Evolutionary conservation across 2,888 invertebrate species (phyloP), one percentile per base, ranked within the genome.

Genomic region (Athetis lepigone): DNA sequence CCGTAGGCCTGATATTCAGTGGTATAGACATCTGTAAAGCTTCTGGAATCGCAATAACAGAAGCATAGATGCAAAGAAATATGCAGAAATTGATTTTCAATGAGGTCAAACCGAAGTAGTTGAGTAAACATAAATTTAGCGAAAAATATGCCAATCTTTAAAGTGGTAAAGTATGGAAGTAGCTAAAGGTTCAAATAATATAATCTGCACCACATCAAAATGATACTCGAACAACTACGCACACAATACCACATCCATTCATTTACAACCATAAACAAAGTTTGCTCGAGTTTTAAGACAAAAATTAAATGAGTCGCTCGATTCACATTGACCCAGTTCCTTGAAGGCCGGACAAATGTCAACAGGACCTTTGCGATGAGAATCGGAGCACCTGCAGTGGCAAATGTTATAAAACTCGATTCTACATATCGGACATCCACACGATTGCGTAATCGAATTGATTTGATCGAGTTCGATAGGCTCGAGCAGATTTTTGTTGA

Each of bases 311-410:
- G 46, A 51, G 66, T 49, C 57, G 40, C 42, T 62, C 69, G 57
- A 69, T 54, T 85, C 79, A 83, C 91, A 91, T 88, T 93, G 92
- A 92, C 92, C 92, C 75, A 92, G 84, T 88, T 92, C 67, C 52
- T 47, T 67, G 89, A 91, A 93, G 93, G 93, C 83, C 84, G 72
- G 62, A 64, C 86, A 91, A 94, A 94, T 93, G 93, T 90, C 91
- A 93, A 86, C 88, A 89, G 90, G 87, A 92, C 91, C 90, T 92
- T 92, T 90, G 84, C 86, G 86, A 89, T 88, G 92, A 85, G 88
- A 92, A 91, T 71, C 85, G 76, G 88, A 90, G 85, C 91, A 92
- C 85, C 85, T 89, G 88, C 75, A 72, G 58, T 68, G 54, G 66
- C 76, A 75, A 81, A 81, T 56, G 49, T 84, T 80, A 80, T 76